These are phyloP conservation scores for Octodonta nipae DNA, from an alignment of 2,888 invertebrate species.

Conservation along the genomic window DNA sequence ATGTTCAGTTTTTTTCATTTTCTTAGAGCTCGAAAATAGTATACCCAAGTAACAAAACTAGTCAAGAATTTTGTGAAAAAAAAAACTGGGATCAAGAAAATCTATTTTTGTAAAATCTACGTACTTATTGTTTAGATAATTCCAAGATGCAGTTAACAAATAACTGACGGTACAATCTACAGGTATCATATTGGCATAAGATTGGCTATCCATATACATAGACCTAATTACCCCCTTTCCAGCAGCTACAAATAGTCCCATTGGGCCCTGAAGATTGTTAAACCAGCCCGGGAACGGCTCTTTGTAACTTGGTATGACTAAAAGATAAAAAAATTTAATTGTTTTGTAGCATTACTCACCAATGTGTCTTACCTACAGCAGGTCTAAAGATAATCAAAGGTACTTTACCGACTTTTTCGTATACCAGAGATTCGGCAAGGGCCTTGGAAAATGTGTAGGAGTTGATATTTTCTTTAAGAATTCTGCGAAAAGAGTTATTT, in stretches of 20 bases:
- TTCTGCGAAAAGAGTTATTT: conserved; percentile 41
- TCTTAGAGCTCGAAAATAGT: no score
- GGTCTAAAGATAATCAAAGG: conserved; percentile 74
- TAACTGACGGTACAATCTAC: conserved; percentile 70
- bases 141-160: conserved; percentile 60
- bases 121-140: conserved; percentile 24
- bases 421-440: conserved; percentile 69
- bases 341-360: neutral
- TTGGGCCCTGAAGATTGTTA: conserved; percentile 81
- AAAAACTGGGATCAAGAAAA: neutral
- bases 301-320: conserved; percentile 64
- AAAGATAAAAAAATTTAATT: conserved; percentile 3
- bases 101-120: no score
- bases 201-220: conserved; percentile 58
- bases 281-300: conserved; percentile 81
- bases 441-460: conserved; percentile 91
- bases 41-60: no score
- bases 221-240: conserved; percentile 75
- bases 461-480: conserved; percentile 67
- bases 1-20: no score
- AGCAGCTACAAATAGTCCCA: conserved; percentile 65
- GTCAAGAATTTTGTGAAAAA: neutral
- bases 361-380: conserved; percentile 51
- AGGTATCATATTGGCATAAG: conserved; percentile 56
- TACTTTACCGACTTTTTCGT: conserved; percentile 59